These are phyloP conservation scores for Tokudaia muenninki DNA, from an alignment of 2,797 vertebrate species.

Conservation along the genomic window DNA sequence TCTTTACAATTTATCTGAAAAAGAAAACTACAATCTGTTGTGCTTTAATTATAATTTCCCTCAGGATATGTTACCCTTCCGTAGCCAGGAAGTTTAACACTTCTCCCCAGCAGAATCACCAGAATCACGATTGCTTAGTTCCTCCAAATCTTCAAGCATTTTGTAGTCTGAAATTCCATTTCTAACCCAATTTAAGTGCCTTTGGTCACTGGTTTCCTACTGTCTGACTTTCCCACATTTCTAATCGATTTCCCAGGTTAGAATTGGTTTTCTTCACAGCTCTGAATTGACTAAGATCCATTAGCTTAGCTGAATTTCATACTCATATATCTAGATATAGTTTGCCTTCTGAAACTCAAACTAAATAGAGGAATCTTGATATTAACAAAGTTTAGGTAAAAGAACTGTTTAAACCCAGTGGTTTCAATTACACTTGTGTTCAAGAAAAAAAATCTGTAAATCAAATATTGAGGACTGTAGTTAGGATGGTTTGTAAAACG, in stretches of 20 bases:
- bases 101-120: constrained; percentile 67
- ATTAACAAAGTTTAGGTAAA: constrained; percentile 43
- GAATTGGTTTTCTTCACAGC: constrained; percentile 77
- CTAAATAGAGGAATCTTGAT: constrained; percentile 6
- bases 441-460: constrained; percentile 34
- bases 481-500: constrained; percentile 10
- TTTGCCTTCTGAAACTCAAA: constrained; percentile 66
- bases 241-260: constrained; percentile 73
- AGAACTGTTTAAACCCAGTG: constrained; percentile 20
- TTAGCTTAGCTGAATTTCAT: constrained; percentile 66
- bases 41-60: constrained; percentile 82
- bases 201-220: constrained; percentile 66
- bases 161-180: constrained; percentile 76
- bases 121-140: constrained; percentile 76
- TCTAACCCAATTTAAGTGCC: constrained; percentile 74
- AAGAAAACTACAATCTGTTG: constrained; percentile 80
- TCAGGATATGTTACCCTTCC: constrained; percentile 73
- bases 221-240: constrained; percentile 65
- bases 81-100: constrained; percentile 72
- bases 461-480: background rate
- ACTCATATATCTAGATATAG: constrained; percentile 62
- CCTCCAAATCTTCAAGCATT: constrained; percentile 73
- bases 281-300: constrained; percentile 70
- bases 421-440: constrained; percentile 38
- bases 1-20: constrained; percentile 79